phyloP scores from a whole-genome alignment of 2,888 invertebrate species.

The Spodoptera littoralis region DNA sequence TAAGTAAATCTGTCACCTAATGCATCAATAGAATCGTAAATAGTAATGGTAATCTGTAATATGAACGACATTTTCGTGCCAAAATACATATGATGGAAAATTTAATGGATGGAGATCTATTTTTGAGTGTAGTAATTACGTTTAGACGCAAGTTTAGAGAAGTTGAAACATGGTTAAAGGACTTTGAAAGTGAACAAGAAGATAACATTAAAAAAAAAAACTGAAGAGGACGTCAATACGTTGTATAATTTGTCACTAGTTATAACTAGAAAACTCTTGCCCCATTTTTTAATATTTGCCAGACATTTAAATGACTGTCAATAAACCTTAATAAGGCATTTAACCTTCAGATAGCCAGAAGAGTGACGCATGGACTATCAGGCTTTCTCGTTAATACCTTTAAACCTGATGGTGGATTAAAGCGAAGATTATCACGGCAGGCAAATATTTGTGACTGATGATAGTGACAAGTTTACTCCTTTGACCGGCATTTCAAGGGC shows the following conservation, averaged over 20 bases:
- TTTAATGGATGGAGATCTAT: neutral
- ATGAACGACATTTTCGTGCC: constrained; percentile 12
- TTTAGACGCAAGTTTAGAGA: no score
- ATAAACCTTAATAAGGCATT: constrained; percentile 63
- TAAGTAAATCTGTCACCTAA: constrained; percentile 7
- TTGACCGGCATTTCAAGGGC: constrained; percentile 59
- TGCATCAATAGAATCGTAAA: constrained; percentile 25
- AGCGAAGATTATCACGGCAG: constrained; percentile 57
- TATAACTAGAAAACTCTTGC: constrained; percentile 30
- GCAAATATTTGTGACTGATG: constrained; percentile 69
- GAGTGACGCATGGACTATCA: constrained; percentile 57
- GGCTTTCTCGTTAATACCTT: constrained; percentile 69
- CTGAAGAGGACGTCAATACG: no score
- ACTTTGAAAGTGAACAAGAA: no score
- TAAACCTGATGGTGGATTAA: constrained; percentile 63
- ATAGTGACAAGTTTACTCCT: constrained; percentile 55
- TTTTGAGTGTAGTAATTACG: no score
- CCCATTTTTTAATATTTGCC: constrained; percentile 45
- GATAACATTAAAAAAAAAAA: no score
- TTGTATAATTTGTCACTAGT: neutral
- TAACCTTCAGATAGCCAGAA: constrained; percentile 61
- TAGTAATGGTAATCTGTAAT: constrained; percentile 5
- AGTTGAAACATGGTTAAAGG: no score
- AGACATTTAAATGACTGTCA: constrained; percentile 52
- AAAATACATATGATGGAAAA: constrained; percentile 19